Evolutionary conservation across 2,113 vertebrate species (phyloP).

Genomic region (Semicossyphus pulcher): DNA sequence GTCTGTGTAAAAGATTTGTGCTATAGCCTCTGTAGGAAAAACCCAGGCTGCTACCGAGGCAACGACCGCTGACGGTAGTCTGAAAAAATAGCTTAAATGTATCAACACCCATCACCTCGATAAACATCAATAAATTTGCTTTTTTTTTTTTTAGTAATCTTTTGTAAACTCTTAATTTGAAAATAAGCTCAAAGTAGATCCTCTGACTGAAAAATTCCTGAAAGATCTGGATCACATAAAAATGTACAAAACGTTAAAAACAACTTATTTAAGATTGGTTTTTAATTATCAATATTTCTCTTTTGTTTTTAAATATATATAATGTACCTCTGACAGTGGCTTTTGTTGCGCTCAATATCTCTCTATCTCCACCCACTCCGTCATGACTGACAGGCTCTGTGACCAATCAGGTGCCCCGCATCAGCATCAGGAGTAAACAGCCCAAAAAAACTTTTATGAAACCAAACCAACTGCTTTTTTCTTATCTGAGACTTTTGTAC

Average conservation of each 20-base stretch:
- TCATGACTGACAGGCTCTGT: conserved; percentile 71
- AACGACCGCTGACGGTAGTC: conserved; percentile 65
- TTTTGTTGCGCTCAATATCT: conserved; percentile 57
- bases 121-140: conserved; percentile 81
- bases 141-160: conserved; percentile 62
- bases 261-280: conserved; percentile 78
- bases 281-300: conserved; percentile 82
- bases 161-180: conserved; percentile 83
- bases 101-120: conserved; percentile 71
- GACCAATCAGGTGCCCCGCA: conserved; percentile 55
- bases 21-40: conserved; percentile 82
- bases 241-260: conserved; percentile 91
- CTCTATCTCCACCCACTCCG: conserved; percentile 53
- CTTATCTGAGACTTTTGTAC: conserved; percentile 6
- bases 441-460: conserved; percentile 33
- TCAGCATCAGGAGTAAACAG: conserved; percentile 73
- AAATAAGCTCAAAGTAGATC: conserved; percentile 89
- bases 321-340: conserved; percentile 65
- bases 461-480: conserved; percentile 31
- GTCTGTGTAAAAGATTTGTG: conserved; percentile 80
- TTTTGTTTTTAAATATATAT: conserved; percentile 75
- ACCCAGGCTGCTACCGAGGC: conserved; percentile 70
- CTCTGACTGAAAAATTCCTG: conserved; percentile 95
- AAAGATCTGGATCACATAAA: conserved; percentile 96
- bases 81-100: conserved; percentile 85